phyloP scores from a whole-genome alignment of 2,797 vertebrate species.

The Molossus molossus region DNA sequence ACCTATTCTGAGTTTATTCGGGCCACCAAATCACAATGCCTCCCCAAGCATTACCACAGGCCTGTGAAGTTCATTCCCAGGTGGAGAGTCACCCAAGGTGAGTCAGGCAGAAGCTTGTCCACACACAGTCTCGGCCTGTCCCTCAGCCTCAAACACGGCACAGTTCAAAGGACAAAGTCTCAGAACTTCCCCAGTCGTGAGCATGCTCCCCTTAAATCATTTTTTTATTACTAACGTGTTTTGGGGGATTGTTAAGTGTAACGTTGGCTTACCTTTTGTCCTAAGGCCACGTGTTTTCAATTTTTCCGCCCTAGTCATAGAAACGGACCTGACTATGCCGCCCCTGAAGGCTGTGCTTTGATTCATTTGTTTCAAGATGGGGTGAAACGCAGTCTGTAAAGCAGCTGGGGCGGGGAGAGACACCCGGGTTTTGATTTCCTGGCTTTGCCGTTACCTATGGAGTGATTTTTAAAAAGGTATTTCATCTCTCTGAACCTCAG shows the following conservation, averaged over 20 bases:
- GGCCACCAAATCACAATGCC: background rate
- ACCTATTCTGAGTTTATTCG: background rate
- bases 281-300: background rate
- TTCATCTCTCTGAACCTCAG: constrained; percentile 7
- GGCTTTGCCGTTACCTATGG: background rate
- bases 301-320: background rate
- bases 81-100: background rate
- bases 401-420: background rate
- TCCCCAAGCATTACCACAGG: background rate
- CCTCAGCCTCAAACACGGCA: background rate
- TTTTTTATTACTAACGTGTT: background rate
- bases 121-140: background rate
- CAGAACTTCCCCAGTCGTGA: constrained; percentile 34
- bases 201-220: background rate
- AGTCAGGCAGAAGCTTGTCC: constrained; percentile 1
- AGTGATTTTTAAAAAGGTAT: background rate
- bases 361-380: background rate
- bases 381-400: background rate
- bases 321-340: background rate
- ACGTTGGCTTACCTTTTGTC: background rate
- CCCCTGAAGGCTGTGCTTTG: background rate
- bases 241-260: background rate
- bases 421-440: background rate
- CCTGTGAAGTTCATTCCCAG: constrained; percentile 2
- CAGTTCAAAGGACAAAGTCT: background rate